Evolutionary conservation across 2,797 vertebrate genomes (phyloP), one percentile per base, ranked within the genome.

Genomic region (Anabas testudineus): DNA sequence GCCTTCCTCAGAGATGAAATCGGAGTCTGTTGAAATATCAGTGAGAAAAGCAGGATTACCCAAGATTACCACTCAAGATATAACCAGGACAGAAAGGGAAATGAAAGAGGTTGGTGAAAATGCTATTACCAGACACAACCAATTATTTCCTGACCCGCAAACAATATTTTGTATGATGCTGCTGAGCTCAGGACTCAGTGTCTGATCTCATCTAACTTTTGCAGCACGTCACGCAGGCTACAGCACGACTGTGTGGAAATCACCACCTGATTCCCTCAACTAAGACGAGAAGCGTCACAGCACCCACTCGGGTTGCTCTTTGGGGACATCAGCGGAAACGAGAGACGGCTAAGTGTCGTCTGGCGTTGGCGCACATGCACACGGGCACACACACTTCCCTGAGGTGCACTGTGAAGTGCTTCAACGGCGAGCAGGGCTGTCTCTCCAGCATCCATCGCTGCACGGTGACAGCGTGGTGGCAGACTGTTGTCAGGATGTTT

Each of bases 401-500:
- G 54, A 55, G 57, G 60, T 74, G 72, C n/a, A 22, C 26, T 47
- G n/a, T 73, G 69, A 67, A 53, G 56, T 36, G 56, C 30, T 71
- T 67, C 49, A 59, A 0, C 8, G 13, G 67, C 52, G 65, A 51
- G 51, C 63, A 71, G 52, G 43, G 45, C 54, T 65, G 41, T 78
- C 73, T 73, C 67, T 69, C 16, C 67, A 81, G 67, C 67, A 73
- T 78, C 71, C 59, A 43, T 68, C 73, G 59, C 16, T 63, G 37
- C 52, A 56, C 49, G 26, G 74, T 65, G 74, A 82, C 76, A 82
- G 30, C 72, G 69, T 48, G 80, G 55, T 73, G 71, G 64, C 78
- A 78, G 70, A 34, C 51, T 71, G 51, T 67, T 70, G 67, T 84
- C 83, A 83, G 57, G 59, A 81, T 72, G 73, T 74, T 76, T 76